Percentiles rank a stretch among this genome's conserved stretches.
Evolutionary conservation across 2,888 invertebrate genomes (phyloP).

Genomic region (Ectobius pallidus): DNA sequence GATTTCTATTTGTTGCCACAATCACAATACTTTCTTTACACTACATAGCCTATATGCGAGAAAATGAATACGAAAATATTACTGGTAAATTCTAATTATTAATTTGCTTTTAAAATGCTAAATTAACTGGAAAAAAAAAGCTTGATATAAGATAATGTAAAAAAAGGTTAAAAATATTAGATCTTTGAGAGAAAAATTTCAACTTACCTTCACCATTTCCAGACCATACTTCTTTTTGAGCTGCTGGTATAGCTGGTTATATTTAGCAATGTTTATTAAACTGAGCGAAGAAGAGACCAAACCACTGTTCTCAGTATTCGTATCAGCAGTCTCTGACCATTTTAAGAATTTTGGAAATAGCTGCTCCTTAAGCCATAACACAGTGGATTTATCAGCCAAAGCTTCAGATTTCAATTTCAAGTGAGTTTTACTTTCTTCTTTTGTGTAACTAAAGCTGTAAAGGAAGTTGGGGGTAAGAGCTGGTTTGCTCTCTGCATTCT

Average conservation of each 20-base stretch:
- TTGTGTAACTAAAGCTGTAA: conserved; percentile 54
- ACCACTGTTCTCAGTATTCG: not conserved
- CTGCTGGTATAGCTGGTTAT: conserved; percentile 71
- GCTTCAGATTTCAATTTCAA: conserved; percentile 51
- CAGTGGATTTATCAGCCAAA: conserved; percentile 43
- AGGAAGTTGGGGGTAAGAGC: conserved; percentile 52
- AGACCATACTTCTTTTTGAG: conserved; percentile 81
- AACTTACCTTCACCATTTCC: conserved; percentile 69
- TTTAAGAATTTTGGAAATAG: conserved; percentile 66
- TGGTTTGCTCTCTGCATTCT: not conserved
- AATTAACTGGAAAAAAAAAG: no score
- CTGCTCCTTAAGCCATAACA: conserved; percentile 62
- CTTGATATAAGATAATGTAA: no score
- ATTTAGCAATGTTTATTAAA: conserved; percentile 70
- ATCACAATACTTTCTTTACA: no score
- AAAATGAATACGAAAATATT: no score
- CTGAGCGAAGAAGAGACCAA: conserved; percentile 61
- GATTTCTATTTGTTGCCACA: no score
- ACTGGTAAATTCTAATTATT: no score
- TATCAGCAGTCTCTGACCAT: conserved; percentile 56
- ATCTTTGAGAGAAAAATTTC: no score
- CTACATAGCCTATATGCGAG: no score
- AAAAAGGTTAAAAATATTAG: no score
- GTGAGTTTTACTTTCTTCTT: conserved; percentile 47
- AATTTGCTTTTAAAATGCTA: no score